Base-by-base conservation (phyloP, 1,140 invertebrate genomes). In the Delia radicum region DNA sequence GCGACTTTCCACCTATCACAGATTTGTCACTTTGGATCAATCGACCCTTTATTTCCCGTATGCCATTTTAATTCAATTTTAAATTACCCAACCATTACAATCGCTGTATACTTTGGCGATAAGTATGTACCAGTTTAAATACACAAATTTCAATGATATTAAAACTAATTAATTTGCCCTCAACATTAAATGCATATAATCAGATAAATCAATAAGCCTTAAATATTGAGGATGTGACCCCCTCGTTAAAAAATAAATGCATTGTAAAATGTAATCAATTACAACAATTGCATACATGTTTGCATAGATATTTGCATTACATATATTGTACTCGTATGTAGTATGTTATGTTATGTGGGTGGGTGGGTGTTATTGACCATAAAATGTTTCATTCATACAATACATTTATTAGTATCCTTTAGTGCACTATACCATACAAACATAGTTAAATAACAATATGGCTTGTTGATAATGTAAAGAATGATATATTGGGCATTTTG, bases 101-200 rank as follows among this genome's bases (percentile, higher is more conserved):
- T n/a, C n/a, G n/a, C n/a, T n/a, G n/a, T 33, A 1, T 33, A 33
- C 33, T 33, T 33, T 33, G 33, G 7, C 1, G 12, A 42, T 42
- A 42, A 2, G 10, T 42, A 42, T 15, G 12, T 42, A 13, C 37
- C 37, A 42, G 37, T 42, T 1, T 15, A 55, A 55, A 24, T 10
- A 55, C 48, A 55, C 7, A 55, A 3, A 55, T 55, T 67, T 28
- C 63, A 31, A 67, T 67, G 63, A 33, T 5, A 69, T 69, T 69
- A 33, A 33, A 69, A 69, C 65, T 69, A 69, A 69, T 69, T 69
- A 69, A 69, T 69, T 69, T 69, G 65, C 29, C 65, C 65, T 13
- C 29, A 33, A 33, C 65, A 69, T 33, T 33, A 69, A 33, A 69
- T 69, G 29, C 27, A 15, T 33, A 33, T 33, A 33, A 69, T 69